Evolutionary conservation across 2,888 invertebrate genomes (phyloP), one percentile per base, ranked within the genome.

Genomic region (Dasysyrphus tricinctus): DNA sequence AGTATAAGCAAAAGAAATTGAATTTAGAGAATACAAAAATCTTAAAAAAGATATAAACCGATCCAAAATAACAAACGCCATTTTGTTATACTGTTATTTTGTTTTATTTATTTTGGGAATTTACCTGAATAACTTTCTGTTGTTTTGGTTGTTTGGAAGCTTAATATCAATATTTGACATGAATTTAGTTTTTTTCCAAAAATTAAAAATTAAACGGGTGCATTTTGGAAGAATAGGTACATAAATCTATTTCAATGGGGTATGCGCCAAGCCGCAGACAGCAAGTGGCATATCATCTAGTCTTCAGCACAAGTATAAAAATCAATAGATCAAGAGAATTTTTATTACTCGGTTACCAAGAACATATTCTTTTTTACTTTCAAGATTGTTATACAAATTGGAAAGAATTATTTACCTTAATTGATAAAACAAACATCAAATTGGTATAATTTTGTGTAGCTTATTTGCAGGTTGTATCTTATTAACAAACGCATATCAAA

Each of bases 291-390:
- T 47, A 49, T 11, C 9, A 9, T 39, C 12, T 19, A 49, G 49
- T 19, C 19, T 19, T 4, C 3, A 4, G 9, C 4, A 19, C 5
- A 11, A 24, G 19, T 19, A 19, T 5, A 49, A 49, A 49, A 49
- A 49, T 49, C 49, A 49, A 49, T 49, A 49, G 49, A 19, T 11
- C 49, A 49, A 49, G 11, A 5, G 49, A 49, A 49, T 19, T n/a
- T n/a, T n/a, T 24, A 24, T 24, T 24, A 24, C 24, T 24, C 24
- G 47, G 47, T 49, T 11, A 49, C 11, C 11, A 11, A 49, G 7
- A 24, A 24, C 24, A 24, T 24, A 24, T 24, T 47, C 16, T 47
- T 47, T 0, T 16, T 8, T 16, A 49, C 39, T 39, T 39, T 19
- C 8, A 8, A 19, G 19, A 14, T 14, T 9, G 19, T 19, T 11